phyloP scores from a whole-genome alignment of 2,888 invertebrate genomes.

The Amphiduros pacificus region DNA sequence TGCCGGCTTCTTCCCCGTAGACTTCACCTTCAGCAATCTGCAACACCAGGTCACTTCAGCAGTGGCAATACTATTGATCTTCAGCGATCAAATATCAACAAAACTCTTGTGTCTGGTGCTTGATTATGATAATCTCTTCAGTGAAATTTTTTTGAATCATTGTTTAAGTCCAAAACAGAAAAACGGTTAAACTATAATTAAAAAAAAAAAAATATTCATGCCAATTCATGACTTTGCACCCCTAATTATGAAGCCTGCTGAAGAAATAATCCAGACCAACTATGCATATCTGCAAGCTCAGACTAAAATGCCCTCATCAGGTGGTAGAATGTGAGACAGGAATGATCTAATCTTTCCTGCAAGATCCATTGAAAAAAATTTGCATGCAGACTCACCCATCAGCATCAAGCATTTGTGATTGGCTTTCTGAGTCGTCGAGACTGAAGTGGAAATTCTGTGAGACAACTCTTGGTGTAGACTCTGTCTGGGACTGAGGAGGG shows the following conservation, averaged over 20 bases:
- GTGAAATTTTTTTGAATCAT: neutral
- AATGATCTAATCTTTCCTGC: neutral
- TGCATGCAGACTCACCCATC: constrained; percentile 18
- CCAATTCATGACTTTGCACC: no score
- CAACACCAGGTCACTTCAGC: neutral
- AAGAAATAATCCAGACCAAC: no score
- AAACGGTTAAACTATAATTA: neutral
- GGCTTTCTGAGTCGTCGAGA: constrained; percentile 16
- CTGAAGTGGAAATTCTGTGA: constrained; percentile 4
- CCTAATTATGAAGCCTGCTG: no score
- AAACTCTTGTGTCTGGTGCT: no score
- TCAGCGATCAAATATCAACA: no score
- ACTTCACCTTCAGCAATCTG: constrained; percentile 14
- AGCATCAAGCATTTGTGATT: constrained; percentile 22
- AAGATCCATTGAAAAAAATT: neutral
- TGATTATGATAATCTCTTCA: no score
- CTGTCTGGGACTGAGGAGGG: neutral
- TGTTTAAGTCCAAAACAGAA: neutral
- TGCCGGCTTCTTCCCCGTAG: constrained; percentile 6
- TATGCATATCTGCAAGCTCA: no score
- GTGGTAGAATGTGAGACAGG: neutral
- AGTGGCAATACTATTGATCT: no score
- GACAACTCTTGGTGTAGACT: constrained; percentile 3
- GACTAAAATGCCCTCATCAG: no score
- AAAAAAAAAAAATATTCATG: neutral